Evolutionary conservation across 1,140 invertebrate species (phyloP).

Genomic region (Drosophila rhopaloa): DNA sequence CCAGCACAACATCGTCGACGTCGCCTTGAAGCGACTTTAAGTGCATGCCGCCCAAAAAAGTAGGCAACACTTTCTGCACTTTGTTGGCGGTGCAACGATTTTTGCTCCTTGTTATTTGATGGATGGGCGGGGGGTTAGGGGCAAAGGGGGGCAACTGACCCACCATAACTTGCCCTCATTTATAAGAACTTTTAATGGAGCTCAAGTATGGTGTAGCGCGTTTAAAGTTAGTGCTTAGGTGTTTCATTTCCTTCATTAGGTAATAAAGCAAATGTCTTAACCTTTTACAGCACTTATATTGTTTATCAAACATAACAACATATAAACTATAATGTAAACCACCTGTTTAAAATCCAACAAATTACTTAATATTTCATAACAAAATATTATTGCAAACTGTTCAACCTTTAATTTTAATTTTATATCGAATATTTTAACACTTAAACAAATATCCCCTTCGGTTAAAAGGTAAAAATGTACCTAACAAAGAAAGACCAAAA

Average conservation of each 20-base stretch:
- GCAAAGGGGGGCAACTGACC: background rate
- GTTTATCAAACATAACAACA: no score
- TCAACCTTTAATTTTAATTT: no score
- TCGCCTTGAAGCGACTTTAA: slow-evolving; percentile 38
- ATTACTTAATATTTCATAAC: no score
- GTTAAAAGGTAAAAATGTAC: no score
- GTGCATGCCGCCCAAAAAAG: slow-evolving; percentile 39
- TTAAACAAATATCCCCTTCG: no score
- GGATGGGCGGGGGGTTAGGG: background rate
- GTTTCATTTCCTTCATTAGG: background rate
- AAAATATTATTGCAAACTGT: no score
- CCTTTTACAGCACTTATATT: no score
- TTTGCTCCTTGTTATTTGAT: slow-evolving; percentile 10
- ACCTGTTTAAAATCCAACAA: no score
- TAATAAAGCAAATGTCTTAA: no score
- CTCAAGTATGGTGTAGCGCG: background rate
- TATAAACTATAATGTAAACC: no score
- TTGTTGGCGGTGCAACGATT: background rate
- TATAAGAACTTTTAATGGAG: slow-evolving; percentile 1
- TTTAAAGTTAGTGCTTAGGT: slow-evolving; percentile 2
- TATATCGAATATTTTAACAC: no score
- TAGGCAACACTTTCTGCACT: slow-evolving; percentile 57
- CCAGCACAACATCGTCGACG: slow-evolving; percentile 38
- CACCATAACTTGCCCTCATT: slow-evolving; percentile 31
- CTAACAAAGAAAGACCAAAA: no score